phyloP scores from a whole-genome alignment of 2,113 vertebrate genomes.

The Clarias gariepinus region DNA sequence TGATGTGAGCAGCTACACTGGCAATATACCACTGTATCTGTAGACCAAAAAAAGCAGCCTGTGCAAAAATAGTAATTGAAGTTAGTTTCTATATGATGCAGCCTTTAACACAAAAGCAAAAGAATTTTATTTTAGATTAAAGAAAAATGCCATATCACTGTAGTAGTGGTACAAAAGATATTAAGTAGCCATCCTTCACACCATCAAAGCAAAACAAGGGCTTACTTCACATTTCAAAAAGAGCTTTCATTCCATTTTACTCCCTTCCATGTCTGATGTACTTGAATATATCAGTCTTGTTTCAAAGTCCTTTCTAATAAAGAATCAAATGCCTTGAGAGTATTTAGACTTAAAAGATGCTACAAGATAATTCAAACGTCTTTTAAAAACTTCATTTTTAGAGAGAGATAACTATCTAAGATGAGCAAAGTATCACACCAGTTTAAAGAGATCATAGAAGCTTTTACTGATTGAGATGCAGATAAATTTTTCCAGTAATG shows the following conservation, averaged over 20 bases:
- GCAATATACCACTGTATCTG: background rate
- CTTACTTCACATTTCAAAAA: slow-evolving; percentile 44
- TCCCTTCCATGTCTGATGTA: slow-evolving; percentile 37
- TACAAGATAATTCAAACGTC: slow-evolving; percentile 33
- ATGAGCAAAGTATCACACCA: slow-evolving; percentile 1
- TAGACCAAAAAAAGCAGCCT: background rate
- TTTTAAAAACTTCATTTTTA: slow-evolving; percentile 14
- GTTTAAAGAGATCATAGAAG: slow-evolving; percentile 12
- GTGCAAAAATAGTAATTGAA: background rate
- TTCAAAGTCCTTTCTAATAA: slow-evolving; percentile 29
- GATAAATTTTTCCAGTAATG: slow-evolving; percentile 9
- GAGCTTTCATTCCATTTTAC: slow-evolving; percentile 38
- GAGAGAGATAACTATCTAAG: slow-evolving; percentile 1
- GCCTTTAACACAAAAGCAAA: background rate
- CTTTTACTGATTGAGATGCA: slow-evolving; percentile 19
- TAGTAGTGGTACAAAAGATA: slow-evolving; percentile 13
- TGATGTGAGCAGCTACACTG: background rate
- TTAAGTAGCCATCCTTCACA: slow-evolving; percentile 36
- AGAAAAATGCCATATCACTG: background rate
- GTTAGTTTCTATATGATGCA: background rate
- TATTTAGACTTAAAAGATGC: slow-evolving; percentile 28
- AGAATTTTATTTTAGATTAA: background rate
- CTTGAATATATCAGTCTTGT: slow-evolving; percentile 38
- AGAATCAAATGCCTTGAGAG: slow-evolving; percentile 28
- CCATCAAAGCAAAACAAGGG: slow-evolving; percentile 42